Evolutionary conservation across 2,113 vertebrate genomes (phyloP).

Genomic region (Jaculus jaculus): DNA sequence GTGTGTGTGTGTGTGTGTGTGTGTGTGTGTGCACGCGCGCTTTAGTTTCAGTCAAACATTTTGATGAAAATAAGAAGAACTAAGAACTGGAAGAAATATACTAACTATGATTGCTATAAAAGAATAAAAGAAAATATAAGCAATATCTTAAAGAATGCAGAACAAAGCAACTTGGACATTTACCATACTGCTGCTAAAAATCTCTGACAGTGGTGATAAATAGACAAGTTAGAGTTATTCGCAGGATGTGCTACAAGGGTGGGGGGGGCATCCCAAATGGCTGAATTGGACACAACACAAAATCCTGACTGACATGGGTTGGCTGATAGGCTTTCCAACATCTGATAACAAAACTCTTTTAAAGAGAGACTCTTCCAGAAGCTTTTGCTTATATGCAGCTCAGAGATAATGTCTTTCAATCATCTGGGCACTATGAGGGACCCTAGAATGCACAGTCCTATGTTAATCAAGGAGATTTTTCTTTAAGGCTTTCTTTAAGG

Average conservation of each 20-base stretch:
- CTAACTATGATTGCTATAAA: background rate
- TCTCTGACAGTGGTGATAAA: background rate
- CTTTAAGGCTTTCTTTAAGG: background rate
- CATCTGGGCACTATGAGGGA: background rate
- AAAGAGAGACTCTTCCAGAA: background rate
- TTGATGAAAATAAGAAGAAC: conserved; percentile 35
- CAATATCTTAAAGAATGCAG: background rate
- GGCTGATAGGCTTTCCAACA: conserved; percentile 20
- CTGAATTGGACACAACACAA: conserved; percentile 26
- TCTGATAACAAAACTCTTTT: conserved; percentile 28
- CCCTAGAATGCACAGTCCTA: background rate
- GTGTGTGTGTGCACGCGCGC: too few species aligned
- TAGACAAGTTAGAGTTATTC: background rate
- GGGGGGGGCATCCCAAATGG: background rate
- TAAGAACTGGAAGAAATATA: conserved; percentile 2
- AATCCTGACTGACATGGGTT: conserved; percentile 4
- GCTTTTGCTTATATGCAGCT: background rate
- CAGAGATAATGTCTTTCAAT: conserved; percentile 25
- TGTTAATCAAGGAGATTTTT: background rate
- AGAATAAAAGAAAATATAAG: background rate
- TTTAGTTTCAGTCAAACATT: background rate
- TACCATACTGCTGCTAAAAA: background rate
- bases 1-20: too few species aligned
- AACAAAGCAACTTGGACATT: background rate
- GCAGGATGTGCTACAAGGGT: background rate